Evolutionary conservation across 53 echinoderm and acorn worm genomes (phyloP), one percentile per base, ranked within the genome.

Genomic region (Luidia sarsii): DNA sequence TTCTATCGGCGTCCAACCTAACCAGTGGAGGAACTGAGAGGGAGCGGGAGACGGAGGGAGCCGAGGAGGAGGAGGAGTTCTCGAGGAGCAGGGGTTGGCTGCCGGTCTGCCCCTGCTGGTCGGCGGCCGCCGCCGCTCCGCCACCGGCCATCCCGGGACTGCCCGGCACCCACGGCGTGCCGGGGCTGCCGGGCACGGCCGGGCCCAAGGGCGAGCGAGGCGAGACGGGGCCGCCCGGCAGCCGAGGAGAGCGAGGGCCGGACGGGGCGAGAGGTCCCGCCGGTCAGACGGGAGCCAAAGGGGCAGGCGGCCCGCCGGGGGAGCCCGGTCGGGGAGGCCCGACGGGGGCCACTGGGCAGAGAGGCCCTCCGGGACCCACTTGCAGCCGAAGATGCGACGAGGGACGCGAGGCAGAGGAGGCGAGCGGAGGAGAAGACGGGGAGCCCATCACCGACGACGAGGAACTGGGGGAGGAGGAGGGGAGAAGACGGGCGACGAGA

Each of bases 81-180:
- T 61, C 16, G 30, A 2, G 11, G 18, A 25, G 29, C 18, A 27
- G 30, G 15, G 3, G 15, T 28, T 16, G 61, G 6, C 24, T 16
- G 29, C 61, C 33, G 41, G 11, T 41, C 6, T 41, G 41, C 41
- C 41, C 41, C 6, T 41, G 41, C 41, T 41, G 41, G 34, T 37
- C 16, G 34, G 11, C 20, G 35, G 35, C 13, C 35, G 71, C 8
- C 9, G 24, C 52, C 30, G 51, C 71, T 65, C 65, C 16, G 34
- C 20, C 20, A 34, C 65, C 13, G 65, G 71, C 8, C 9, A 14
- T 71, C 30, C 71, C 71, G 4, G 69, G 71, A 16, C 20, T 71
- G 16, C 71, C 71, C 7, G 71, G 52, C 16, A 51, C 71, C 8
- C 71, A 71, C 33, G 71, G 50, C 3, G 24, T 71, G 33, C 71